A percentile compares a stretch with the other conserved stretches of the same genome.
These are phyloP conservation scores for Echinarachnius parma DNA, from an alignment of 53 echinoderm and acorn worm genomes.

Conservation along the genomic window DNA sequence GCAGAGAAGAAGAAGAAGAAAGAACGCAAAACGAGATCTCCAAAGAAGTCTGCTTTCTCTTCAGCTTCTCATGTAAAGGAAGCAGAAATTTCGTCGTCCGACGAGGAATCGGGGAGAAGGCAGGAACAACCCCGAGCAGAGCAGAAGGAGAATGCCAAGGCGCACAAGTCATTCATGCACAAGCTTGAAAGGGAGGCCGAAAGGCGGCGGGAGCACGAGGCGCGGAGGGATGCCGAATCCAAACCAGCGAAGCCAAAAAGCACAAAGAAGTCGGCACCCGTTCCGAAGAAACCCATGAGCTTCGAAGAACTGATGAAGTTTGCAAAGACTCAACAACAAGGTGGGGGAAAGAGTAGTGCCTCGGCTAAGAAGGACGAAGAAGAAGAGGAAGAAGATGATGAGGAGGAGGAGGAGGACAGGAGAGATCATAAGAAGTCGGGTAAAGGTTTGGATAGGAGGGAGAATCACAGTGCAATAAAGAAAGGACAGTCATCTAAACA, in stretches of 20 bases:
- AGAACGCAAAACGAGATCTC: not conserved
- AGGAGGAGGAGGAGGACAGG: constrained; percentile 13
- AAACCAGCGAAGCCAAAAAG: constrained; percentile 15
- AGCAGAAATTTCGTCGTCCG: not conserved
- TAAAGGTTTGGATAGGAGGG: not conserved
- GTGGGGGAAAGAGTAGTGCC: constrained; percentile 40
- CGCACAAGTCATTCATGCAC: constrained; percentile 60
- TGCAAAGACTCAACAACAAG: no score
- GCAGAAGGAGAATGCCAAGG: constrained; percentile 47
- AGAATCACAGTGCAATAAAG: not conserved
- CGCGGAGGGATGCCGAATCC: constrained; percentile 14
- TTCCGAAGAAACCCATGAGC: constrained; percentile 64
- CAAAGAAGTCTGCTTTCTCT: not conserved
- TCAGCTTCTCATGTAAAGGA: not conserved
- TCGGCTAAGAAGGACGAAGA: not conserved
- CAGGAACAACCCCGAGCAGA: constrained; percentile 12
- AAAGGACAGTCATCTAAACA: not conserved
- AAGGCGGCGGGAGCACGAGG: constrained; percentile 10
- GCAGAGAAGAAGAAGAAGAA: constrained; percentile 2
- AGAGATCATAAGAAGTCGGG: not conserved
- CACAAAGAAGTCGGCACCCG: constrained; percentile 39
- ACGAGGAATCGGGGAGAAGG: not conserved
- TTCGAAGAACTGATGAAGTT: constrained; percentile 68
- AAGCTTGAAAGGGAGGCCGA: constrained; percentile 51
- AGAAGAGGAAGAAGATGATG: constrained; percentile 15